Base-by-base conservation (phyloP, 2,888 invertebrate genomes). In the Amphipyra tragopoginis region DNA sequence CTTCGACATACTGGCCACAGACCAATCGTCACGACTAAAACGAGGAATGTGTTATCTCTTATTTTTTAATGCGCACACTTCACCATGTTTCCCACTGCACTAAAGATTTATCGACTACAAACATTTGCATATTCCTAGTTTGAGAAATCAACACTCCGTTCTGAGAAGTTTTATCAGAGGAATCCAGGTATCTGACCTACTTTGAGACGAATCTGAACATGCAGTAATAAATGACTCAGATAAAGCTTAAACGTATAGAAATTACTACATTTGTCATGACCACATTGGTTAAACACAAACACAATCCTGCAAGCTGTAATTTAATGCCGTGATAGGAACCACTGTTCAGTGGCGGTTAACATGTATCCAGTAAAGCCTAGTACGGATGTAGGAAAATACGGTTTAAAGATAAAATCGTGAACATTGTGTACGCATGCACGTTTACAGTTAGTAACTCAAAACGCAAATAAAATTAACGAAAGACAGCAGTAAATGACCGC, bases 11-110 rank as follows among this genome's bases (percentile, higher is more conserved):
- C 81, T 75, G 70, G 77, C 71, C 67, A 60, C 75, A 80, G 67
- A 77, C 80, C 82, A 85, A 88, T 87, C 86, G 89, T 89, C 90
- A 91, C 88, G 89, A 89, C 87, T 80, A 64, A 74, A 73, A 75
- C 51, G 64, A 76, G 72, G 82, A 86, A 88, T 87, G 83, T 84
- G 65, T 78, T 80, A 79, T 79, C 80, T 78, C 71, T 80, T 76
- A 79, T 74, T 79, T 82, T 79, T 75, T 77, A 68, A 79, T 71
- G 57, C 52, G 42, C 65, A 69, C 52, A 77, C 63, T 75, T 77
- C 58, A 58, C 54, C 38, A 40, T 67, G 47, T 60, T 65, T 43
- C 33, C 49, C 21, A 40, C 13, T 33, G 33, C 39, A 33, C 44
- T 70, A 49, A 40, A 72, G 52, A 74, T 75, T 78, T 72, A 75